Evolutionary conservation across 2,888 invertebrate species (phyloP).

Genomic region (Plagiodera versicolora): DNA sequence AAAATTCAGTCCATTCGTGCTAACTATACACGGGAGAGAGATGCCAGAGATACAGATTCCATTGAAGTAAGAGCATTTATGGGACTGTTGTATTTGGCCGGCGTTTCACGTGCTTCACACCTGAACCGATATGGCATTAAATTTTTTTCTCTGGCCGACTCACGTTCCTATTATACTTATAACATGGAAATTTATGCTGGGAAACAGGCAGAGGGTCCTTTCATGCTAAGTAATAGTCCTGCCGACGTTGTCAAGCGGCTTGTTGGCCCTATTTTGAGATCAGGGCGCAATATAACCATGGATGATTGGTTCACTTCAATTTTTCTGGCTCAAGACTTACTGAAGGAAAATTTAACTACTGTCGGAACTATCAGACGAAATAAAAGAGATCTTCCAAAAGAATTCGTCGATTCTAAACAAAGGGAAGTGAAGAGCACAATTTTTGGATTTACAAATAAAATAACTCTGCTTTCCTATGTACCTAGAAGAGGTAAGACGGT

Average conservation of each 20-base stretch:
- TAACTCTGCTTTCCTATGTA: constrained; percentile 8
- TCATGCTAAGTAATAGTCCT: constrained; percentile 3
- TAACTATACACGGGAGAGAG: constrained; percentile 8
- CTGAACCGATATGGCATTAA: constrained; percentile 6
- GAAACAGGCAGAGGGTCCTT: constrained; percentile 14
- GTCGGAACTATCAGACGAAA: constrained; percentile 12
- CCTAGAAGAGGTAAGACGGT: constrained; percentile 6
- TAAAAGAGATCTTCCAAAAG: constrained; percentile 1
- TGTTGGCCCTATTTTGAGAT: constrained; percentile 3
- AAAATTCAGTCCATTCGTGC: constrained; percentile 7
- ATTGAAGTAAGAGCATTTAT: constrained; percentile 1
- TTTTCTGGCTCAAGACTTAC: background rate
- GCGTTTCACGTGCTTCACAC: constrained; percentile 5
- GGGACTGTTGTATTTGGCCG: constrained; percentile 1
- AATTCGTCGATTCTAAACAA: constrained; percentile 6
- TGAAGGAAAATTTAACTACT: constrained; percentile 2
- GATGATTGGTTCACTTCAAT: background rate
- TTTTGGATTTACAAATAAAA: constrained; percentile 8
- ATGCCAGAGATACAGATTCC: constrained; percentile 9
- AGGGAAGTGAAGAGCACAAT: constrained; percentile 7
- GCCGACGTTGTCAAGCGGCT: constrained; percentile 9
- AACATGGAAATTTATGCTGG: constrained; percentile 17
- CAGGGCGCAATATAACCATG: constrained; percentile 10
- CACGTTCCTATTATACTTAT: background rate
- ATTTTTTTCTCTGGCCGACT: constrained; percentile 6